Evolutionary conservation across 2,888 invertebrate species (phyloP).

Genomic region (Oligia strigilis): DNA sequence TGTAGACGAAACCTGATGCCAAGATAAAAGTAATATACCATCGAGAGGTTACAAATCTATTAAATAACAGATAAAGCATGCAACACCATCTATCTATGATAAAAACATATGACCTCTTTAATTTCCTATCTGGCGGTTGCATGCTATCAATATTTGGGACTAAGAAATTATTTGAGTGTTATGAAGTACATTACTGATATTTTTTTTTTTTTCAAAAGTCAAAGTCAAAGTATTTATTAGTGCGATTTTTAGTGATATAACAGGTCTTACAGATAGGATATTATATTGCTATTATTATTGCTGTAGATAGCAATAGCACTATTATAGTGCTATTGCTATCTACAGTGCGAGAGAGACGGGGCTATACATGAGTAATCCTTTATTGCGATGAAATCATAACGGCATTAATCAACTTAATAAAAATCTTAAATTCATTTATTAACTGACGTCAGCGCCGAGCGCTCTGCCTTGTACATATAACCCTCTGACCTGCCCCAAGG

Average conservation of each 20-base stretch:
- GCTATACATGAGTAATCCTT: background rate
- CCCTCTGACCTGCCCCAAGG: slow-evolving; percentile 18
- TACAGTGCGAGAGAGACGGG: background rate
- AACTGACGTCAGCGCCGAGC: no score
- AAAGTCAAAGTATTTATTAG: no score
- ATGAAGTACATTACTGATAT: background rate
- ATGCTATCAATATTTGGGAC: background rate
- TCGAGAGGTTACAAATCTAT: background rate
- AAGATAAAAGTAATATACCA: background rate
- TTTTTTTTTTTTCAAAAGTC: no score
- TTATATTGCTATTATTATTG: no score
- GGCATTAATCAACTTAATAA: background rate
- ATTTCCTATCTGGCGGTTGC: background rate
- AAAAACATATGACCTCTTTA: background rate
- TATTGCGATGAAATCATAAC: background rate
- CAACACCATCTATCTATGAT: background rate
- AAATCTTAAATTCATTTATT: no score
- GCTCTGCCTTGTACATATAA: background rate
- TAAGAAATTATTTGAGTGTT: background rate
- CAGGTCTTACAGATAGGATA: no score
- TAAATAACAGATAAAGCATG: background rate
- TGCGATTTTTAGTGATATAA: no score
- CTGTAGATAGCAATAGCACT: no score
- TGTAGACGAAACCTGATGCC: slow-evolving; percentile 88
- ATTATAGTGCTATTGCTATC: background rate